Evolutionary conservation across 2,797 vertebrate genomes (phyloP).

Genomic region (Vireo griseus): DNA sequence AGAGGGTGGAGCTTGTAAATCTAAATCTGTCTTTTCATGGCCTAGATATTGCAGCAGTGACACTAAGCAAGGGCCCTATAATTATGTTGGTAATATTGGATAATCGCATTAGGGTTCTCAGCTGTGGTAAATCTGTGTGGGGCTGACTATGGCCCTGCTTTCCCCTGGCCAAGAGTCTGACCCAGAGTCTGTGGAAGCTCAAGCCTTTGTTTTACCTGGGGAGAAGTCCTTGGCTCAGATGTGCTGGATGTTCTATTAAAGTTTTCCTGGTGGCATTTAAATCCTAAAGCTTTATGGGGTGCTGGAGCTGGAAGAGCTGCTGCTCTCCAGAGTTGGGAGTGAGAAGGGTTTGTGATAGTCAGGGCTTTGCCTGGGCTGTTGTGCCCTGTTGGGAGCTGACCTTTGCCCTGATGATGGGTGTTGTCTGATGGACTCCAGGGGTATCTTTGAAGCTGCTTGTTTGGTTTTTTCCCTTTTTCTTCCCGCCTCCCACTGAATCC

Average conservation of each 20-base stretch:
- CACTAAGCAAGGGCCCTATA: neutral
- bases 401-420: neutral
- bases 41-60: slow-evolving; percentile 41
- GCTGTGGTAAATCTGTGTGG: neutral
- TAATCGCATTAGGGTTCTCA: slow-evolving; percentile 38
- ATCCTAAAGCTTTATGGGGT: neutral
- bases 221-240: neutral
- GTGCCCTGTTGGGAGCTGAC: neutral
- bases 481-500: neutral
- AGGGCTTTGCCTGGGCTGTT: neutral
- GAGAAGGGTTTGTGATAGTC: neutral
- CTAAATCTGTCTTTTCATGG: slow-evolving; percentile 43
- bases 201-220: neutral
- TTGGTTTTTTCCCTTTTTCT: neutral
- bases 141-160: neutral
- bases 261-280: neutral
- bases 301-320: neutral
- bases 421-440: neutral
- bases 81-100: slow-evolving; percentile 14
- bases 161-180: neutral
- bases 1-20: slow-evolving; percentile 26
- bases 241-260: neutral
- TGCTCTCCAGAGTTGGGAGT: neutral
- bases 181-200: neutral
- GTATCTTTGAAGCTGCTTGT: neutral